A percentile compares a stretch with the other conserved stretches of the same genome.
Evolutionary conservation across 2,113 vertebrate species (phyloP).

Genomic region (Aphyosemion australe): DNA sequence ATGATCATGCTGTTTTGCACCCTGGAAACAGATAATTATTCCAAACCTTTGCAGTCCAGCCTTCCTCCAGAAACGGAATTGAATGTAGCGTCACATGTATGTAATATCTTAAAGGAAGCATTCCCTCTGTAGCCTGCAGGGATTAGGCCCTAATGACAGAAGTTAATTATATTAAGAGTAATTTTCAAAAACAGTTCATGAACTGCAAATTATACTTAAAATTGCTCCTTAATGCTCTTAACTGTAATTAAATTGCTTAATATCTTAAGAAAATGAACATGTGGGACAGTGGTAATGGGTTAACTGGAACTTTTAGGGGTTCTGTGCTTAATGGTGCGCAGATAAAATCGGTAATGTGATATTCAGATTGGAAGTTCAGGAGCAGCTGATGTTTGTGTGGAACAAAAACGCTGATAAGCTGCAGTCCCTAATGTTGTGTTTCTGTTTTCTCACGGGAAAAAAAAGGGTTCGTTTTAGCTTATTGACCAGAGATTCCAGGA

Average conservation of each 20-base stretch:
- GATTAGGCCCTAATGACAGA: conserved; percentile 85
- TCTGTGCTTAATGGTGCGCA: conserved; percentile 36
- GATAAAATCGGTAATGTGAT: conserved; percentile 34
- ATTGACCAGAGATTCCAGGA: too few species aligned
- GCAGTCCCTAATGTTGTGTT: too few species aligned
- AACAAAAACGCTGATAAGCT: background rate
- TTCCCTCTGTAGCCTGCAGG: conserved; percentile 78
- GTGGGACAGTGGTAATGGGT: conserved; percentile 58
- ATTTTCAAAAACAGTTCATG: conserved; percentile 88
- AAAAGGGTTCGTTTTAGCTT: too few species aligned
- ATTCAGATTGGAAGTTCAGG: background rate
- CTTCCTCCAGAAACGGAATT: conserved; percentile 61
- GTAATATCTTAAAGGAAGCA: conserved; percentile 77
- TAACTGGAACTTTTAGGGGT: conserved; percentile 51
- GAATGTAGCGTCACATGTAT: conserved; percentile 70
- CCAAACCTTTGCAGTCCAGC: conserved; percentile 64
- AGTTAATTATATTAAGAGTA: conserved; percentile 88
- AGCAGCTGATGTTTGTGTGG: background rate
- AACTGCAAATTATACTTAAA: conserved; percentile 87
- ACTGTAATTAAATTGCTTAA: conserved; percentile 83
- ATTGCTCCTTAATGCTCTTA: conserved; percentile 82
- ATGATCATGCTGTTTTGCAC: conserved; percentile 7
- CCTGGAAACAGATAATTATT: conserved; percentile 72
- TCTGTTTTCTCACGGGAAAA: too few species aligned
- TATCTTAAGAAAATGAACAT: conserved; percentile 72